phyloP scores from a whole-genome alignment of 2,113 vertebrate genomes.

The Pipa parva region DNA sequence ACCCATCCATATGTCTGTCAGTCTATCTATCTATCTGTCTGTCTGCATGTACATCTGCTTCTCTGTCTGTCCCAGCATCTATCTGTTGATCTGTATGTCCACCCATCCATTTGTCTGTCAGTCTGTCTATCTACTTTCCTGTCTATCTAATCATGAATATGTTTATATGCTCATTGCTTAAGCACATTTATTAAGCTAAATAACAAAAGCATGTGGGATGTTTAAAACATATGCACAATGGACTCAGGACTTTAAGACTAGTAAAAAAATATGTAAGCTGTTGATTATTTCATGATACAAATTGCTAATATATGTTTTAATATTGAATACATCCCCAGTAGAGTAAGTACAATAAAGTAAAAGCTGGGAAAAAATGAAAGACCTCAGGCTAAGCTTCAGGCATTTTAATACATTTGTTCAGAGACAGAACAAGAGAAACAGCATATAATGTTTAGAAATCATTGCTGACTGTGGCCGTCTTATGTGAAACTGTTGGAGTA shows the following conservation, averaged over 20 bases:
- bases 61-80: no score
- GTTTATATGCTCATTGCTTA: no score
- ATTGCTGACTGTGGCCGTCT: background rate
- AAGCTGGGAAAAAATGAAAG: constrained; percentile 59
- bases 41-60: no score
- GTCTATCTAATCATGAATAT: no score
- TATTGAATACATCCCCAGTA: constrained; percentile 58
- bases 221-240: constrained; percentile 43
- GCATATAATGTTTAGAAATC: constrained; percentile 7
- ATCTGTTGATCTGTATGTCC: no score
- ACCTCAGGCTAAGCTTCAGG: constrained; percentile 63
- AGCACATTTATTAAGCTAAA: constrained; percentile 45
- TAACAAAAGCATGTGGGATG: constrained; percentile 40
- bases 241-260: constrained; percentile 43
- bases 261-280: constrained; percentile 48
- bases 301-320: constrained; percentile 61
- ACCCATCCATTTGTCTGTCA: no score
- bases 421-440: constrained; percentile 35
- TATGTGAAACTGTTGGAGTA: background rate
- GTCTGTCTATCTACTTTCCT: no score
- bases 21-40: no score
- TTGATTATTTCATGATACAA: constrained; percentile 62
- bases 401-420: constrained; percentile 51
- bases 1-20: no score
- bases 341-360: constrained; percentile 62